Conservation (phyloP, 2,797 vertebrate genomes). For the Picus viridis region DNA sequence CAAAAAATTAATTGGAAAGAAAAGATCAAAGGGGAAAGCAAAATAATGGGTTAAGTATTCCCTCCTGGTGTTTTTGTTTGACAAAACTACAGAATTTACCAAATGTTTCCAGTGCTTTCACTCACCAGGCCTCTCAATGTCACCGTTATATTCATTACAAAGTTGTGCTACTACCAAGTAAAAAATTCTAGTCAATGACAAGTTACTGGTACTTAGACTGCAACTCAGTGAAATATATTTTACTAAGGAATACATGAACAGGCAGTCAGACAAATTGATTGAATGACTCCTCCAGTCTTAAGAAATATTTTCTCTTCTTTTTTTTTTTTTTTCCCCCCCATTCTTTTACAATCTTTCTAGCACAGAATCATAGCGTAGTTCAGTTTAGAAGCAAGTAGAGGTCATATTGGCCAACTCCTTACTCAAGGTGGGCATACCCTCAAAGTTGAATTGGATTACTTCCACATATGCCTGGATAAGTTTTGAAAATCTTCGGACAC, state of each 20-base stretch:
- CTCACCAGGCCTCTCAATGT: background rate
- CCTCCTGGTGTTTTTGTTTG: background rate
- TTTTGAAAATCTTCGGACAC: background rate
- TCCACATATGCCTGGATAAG: background rate
- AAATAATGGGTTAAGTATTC: background rate
- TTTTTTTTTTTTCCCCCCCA: fast-evolving
- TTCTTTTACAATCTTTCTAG: background rate
- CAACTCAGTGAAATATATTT: background rate
- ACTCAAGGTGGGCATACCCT: background rate
- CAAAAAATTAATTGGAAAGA: background rate
- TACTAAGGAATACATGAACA: background rate
- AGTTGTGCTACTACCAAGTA: background rate
- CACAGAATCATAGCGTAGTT: background rate
- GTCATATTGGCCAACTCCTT: background rate
- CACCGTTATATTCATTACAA: background rate
- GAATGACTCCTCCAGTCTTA: background rate
- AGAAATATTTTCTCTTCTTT: background rate
- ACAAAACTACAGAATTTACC: background rate
- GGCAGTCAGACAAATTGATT: background rate
- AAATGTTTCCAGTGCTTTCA: background rate
- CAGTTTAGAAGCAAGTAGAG: background rate
- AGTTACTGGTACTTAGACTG: background rate
- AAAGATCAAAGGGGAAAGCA: background rate
- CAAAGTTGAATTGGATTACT: background rate
- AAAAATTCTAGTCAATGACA: background rate